Base-by-base conservation (phyloP, 2,797 vertebrate genomes). In the Xenops minutus region DNA sequence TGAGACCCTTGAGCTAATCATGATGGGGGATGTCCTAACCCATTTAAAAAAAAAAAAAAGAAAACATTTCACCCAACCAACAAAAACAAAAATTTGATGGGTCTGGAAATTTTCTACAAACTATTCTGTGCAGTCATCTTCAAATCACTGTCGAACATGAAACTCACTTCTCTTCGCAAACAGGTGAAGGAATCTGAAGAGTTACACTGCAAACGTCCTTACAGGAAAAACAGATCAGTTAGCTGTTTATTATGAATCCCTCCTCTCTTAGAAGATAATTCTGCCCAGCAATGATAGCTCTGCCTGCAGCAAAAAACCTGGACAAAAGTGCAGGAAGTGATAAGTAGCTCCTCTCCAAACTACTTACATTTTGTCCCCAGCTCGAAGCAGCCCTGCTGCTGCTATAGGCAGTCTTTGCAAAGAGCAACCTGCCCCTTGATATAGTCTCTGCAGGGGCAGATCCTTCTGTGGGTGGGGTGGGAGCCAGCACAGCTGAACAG, bases 361-460 rank as follows among this genome's bases (percentile, higher is more conserved):
- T 88, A 85, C 93, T 90, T 56, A 66, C 88, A 59, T 72, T 61
- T 76, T 79, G 89, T 93, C 93, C 94, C 79, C 82, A 72, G 46
- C 75, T 64, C 61, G n/a, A 85, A 88, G 94, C 27, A 92, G 86
- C 62, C 68, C 85, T 66, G 93, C 83, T 66, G 88, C 92, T 67
- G 97, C 98, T 98, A 98, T 98, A 98, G 97, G 88, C 99, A 99
- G 98, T 98, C 98, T 66, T 98, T 98, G 96, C 99, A 99, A 93
- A 99, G 98, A 3, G 99, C 99, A 96, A 99, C 99, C 98, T 99
- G 99, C 96, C 99, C 99, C 97, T 99, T 99, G 98, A 99, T 99
- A 96, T 99, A 99, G 98, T 99, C 99, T 88, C 99, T 98, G 97
- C 99, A 99, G 78, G 99, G 99, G 97, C 99, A 99, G 98, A 99